Conservation (phyloP, 2,888 invertebrate species). For the Acleris literana region DNA sequence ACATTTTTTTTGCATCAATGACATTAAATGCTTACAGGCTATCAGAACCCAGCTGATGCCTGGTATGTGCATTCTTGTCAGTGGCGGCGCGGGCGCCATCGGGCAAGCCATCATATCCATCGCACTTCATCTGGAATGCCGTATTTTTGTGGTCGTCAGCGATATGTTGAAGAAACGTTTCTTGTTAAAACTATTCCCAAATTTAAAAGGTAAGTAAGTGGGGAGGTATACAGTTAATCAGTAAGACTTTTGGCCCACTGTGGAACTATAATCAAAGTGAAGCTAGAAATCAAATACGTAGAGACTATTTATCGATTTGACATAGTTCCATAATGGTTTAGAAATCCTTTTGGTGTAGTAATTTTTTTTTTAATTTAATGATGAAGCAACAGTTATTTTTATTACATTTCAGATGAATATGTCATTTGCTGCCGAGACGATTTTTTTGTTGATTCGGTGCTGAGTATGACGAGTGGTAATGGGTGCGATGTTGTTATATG, state of each 20-base stretch:
- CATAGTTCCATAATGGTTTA: too few relatives aligned
- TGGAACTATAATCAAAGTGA: too few relatives aligned
- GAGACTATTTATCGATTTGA: too few relatives aligned
- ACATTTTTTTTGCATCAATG: too few relatives aligned
- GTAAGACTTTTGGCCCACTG: too few relatives aligned
- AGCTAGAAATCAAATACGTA: too few relatives aligned
- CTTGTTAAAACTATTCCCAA: constrained; percentile 57
- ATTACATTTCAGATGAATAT: constrained; percentile 51
- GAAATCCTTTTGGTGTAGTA: too few relatives aligned
- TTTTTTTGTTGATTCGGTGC: constrained; percentile 50
- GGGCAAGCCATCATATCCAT: constrained; percentile 64
- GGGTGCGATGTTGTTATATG: constrained; percentile 57
- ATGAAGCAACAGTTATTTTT: too few relatives aligned
- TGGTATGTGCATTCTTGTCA: constrained; percentile 51
- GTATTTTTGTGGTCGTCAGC: constrained; percentile 64
- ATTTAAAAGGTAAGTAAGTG: constrained; percentile 52
- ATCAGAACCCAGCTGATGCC: constrained; percentile 38
- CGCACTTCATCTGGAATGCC: constrained; percentile 52
- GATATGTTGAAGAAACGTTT: constrained; percentile 61
- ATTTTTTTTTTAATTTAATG: too few relatives aligned
- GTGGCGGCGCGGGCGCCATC: constrained; percentile 63
- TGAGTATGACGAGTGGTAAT: constrained; percentile 41
- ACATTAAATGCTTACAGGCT: too few relatives aligned
- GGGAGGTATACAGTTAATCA: too few relatives aligned
- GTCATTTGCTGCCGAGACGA: constrained; percentile 61